A percentile compares a stretch with the other conserved stretches of the same genome.
Conservation (phyloP, 2,113 vertebrate genomes). For the Austrofundulus limnaeus region DNA sequence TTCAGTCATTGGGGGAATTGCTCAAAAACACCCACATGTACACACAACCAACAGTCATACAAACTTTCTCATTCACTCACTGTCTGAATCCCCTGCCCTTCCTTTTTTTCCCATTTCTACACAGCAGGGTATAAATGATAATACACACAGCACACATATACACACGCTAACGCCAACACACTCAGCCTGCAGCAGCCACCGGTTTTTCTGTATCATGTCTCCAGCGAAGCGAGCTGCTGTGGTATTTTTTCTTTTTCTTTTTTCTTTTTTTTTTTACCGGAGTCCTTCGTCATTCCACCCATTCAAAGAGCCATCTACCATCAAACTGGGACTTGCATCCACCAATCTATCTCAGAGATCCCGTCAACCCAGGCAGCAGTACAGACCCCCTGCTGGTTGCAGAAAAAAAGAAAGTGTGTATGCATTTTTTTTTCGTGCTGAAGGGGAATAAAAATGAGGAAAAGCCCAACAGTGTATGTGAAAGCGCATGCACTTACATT, state of each 20-base stretch:
- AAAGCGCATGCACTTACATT: background rate
- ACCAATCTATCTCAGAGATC: slow-evolving; percentile 44
- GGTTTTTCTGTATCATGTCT: slow-evolving; percentile 60
- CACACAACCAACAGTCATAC: slow-evolving; percentile 20
- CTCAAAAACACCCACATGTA: slow-evolving; percentile 20
- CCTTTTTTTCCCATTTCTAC: slow-evolving; percentile 43
- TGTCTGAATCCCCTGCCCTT: slow-evolving; percentile 51
- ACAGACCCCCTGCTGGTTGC: slow-evolving; percentile 47
- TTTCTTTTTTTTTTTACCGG: slow-evolving; percentile 45
- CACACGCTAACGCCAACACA: slow-evolving; percentile 31
- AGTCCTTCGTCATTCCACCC: slow-evolving; percentile 44
- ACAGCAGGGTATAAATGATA: slow-evolving; percentile 58
- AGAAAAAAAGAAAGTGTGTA: slow-evolving; percentile 15
- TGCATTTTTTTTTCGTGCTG: slow-evolving; percentile 8
- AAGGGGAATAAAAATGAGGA: slow-evolving; percentile 16
- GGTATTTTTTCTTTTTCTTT: slow-evolving; percentile 52
- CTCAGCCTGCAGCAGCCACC: slow-evolving; percentile 48
- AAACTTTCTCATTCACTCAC: slow-evolving; percentile 42
- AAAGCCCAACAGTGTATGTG: slow-evolving; percentile 7
- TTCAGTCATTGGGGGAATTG: slow-evolving; percentile 21
- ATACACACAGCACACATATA: slow-evolving; percentile 45
- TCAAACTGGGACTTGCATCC: slow-evolving; percentile 25
- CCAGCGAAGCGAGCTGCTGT: slow-evolving; percentile 48
- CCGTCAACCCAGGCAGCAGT: slow-evolving; percentile 30
- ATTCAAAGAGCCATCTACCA: slow-evolving; percentile 47